Evolutionary conservation across 1,140 invertebrate genomes (phyloP).

Genomic region (Macrocentrus cingulum): DNA sequence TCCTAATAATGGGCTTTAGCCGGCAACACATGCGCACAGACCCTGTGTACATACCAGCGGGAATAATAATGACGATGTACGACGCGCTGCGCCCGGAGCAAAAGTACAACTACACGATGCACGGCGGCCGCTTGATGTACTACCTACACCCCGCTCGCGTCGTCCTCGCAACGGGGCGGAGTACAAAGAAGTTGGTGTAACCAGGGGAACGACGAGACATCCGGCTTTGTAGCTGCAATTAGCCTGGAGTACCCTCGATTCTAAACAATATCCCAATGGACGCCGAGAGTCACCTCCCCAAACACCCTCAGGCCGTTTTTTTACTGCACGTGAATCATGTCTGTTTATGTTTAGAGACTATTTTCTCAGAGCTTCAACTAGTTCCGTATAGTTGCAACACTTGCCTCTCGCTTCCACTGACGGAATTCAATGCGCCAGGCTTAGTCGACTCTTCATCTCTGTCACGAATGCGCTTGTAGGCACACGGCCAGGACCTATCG

Average conservation of each 20-base stretch:
- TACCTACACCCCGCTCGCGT: not conserved
- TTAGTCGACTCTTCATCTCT: slow-evolving; percentile 25
- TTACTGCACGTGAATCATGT: not conserved
- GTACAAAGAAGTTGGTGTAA: slow-evolving; percentile 29
- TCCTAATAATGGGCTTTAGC: slow-evolving; percentile 41
- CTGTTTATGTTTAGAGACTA: not conserved
- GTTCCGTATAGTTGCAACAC: not conserved
- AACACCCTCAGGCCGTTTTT: not conserved
- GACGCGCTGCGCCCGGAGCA: not conserved
- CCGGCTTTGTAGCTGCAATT: slow-evolving; percentile 31
- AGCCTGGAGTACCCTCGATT: slow-evolving; percentile 27
- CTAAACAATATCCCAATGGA: slow-evolving; percentile 26
- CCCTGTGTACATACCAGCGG: slow-evolving; percentile 12
- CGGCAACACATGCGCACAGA: slow-evolving; percentile 24
- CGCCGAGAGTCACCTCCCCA: slow-evolving; percentile 24
- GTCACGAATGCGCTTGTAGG: slow-evolving; percentile 27
- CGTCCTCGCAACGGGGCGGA: slow-evolving; percentile 12
- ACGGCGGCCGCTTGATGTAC: no score
- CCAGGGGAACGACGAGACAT: slow-evolving; percentile 12
- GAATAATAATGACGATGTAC: slow-evolving; percentile 30
- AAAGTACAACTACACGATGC: slow-evolving; percentile 3
- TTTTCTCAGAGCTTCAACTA: no score
- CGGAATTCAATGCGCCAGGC: slow-evolving; percentile 21
- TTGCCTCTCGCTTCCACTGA: not conserved
- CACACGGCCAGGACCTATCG: slow-evolving; percentile 9